Evolutionary conservation across 2,888 invertebrate genomes (phyloP), one percentile per base, ranked within the genome.

Genomic region (Corythucha ciliata): DNA sequence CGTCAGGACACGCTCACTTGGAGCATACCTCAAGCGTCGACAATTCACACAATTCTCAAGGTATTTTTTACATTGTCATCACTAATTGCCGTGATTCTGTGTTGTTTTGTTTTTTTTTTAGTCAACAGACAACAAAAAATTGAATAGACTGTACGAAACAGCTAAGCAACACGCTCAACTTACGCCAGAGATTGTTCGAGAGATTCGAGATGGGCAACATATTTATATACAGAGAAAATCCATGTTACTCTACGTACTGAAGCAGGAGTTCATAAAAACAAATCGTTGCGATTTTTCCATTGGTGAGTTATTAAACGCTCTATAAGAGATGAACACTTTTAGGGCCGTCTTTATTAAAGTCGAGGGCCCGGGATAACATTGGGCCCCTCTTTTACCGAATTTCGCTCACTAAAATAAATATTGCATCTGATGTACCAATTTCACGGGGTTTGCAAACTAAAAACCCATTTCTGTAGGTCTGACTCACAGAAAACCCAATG

Each of bases 151-250:
- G 20, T 70, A 81, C 52, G 71, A 76, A 37, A 73, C 74, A 1
- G 80, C 81, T 0, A 67, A 68, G 8, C 65, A 70, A 16, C 72
- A 74, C 59, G 72, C 74, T 22, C 62, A 72, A 40, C 65, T 69
- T 1, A 67, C 71, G 2, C 64, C 67, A 0, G 65, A 70, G 2
- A 60, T 71, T 2, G 68, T 89, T 3, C 65, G 70, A 2, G 72
- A 75, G 0, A 79, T 89, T 0, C 76, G 80, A 46, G 64, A 67
- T 0, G 77, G 82, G 0, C 73, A 77, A 3, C 86, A 89, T 62
- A 82, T 82, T 8, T 74, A 82, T 54, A 77, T 91, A 42, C 88
- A 89, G 63, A 88, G 90, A 84, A 81, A 80, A 63, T 78, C 83
- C 8, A 80, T 83, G 26, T 73, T 90, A 10, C 76, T 79, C 58